phyloP scores from a whole-genome alignment of 2,113 vertebrate species.

The Pyrgilauda ruficollis region DNA sequence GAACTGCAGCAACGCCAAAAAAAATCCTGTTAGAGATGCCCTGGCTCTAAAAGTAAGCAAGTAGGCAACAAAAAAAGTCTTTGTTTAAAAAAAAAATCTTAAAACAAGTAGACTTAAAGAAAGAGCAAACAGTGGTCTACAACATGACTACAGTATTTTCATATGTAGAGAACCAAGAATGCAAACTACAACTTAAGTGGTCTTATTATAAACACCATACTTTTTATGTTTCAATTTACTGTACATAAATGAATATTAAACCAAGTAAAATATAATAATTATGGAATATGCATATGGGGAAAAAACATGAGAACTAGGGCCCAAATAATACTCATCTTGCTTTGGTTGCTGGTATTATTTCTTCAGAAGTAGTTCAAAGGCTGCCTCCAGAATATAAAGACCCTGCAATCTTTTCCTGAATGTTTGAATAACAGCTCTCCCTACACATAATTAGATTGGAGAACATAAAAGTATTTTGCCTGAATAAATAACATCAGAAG shows the following conservation, averaged over 20 bases:
- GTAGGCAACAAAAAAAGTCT: neutral
- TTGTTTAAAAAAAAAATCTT: neutral
- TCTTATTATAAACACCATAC: neutral
- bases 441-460: conserved; percentile 11
- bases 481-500: conserved; percentile 24
- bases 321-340: neutral
- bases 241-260: neutral
- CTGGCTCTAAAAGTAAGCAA: neutral
- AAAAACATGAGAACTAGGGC: neutral
- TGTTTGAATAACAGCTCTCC: neutral
- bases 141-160: neutral
- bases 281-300: neutral
- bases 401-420: neutral
- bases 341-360: neutral
- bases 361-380: neutral
- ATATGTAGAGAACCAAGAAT: neutral
- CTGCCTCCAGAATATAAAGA: neutral
- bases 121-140: neutral
- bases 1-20: neutral
- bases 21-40: neutral
- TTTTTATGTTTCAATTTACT: neutral
- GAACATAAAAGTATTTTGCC: neutral
- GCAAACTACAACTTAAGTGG: neutral
- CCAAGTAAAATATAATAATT: neutral
- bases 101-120: neutral